Conservation (phyloP, 2,113 vertebrate genomes). For the Amia ocellicauda region DNA sequence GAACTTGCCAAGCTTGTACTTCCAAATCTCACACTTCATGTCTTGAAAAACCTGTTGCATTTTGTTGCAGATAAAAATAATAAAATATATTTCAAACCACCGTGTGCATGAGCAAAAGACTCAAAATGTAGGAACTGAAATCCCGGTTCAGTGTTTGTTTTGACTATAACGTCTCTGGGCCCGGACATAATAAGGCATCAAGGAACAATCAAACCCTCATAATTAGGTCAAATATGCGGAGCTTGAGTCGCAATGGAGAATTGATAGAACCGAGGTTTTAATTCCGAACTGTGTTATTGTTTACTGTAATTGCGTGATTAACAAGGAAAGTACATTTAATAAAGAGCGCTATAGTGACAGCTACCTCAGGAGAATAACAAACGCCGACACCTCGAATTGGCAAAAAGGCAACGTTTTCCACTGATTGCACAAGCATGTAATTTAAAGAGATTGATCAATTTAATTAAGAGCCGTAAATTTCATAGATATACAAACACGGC, state of each 20-base stretch:
- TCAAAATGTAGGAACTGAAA: too few species aligned
- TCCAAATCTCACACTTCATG: not conserved
- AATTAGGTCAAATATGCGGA: not conserved
- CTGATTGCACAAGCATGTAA: too few species aligned
- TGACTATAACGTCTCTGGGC: too few species aligned
- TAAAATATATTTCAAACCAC: not conserved
- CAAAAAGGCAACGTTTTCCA: too few species aligned
- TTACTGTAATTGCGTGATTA: not conserved
- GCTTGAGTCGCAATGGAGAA: not conserved
- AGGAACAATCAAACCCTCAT: too few species aligned
- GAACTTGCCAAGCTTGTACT: not conserved
- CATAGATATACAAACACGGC: too few species aligned
- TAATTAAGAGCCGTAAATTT: too few species aligned
- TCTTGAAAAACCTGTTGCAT: not conserved
- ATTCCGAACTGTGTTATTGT: not conserved
- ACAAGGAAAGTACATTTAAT: not conserved
- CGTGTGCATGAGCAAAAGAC: too few species aligned
- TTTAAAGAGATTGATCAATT: too few species aligned
- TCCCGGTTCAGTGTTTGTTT: too few species aligned
- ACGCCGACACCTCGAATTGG: constrained; percentile 24
- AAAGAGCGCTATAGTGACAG: not conserved
- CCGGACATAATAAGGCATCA: too few species aligned
- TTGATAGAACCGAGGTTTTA: not conserved
- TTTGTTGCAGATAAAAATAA: not conserved
- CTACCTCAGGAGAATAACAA: not conserved